Conservation (phyloP, 1,140 invertebrate species). For the Homalodisca vitripennis region DNA sequence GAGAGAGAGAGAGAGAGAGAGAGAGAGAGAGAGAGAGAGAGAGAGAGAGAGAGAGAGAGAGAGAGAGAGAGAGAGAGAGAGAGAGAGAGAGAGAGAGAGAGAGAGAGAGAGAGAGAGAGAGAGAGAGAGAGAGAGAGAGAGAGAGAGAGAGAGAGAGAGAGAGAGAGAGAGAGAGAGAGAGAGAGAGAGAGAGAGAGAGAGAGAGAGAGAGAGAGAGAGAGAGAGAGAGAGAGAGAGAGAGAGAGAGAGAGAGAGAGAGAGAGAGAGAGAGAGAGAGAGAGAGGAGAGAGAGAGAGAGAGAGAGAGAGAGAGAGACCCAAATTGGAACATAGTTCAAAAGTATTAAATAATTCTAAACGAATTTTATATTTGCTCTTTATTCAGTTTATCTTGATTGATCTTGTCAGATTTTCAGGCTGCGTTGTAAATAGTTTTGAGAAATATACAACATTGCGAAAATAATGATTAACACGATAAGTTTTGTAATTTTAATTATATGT, state of each 20-base stretch:
- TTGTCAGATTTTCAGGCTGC: no score
- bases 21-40: conserved; percentile 3
- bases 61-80: conserved; percentile 3
- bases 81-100: conserved; percentile 3
- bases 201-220: conserved; percentile 3
- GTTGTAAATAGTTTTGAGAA: no score
- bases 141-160: conserved; percentile 3
- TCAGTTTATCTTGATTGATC: no score
- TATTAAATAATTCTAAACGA: no score
- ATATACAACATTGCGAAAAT: no score
- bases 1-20: conserved; percentile 3
- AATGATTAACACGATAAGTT: no score
- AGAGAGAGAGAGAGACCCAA: not conserved
- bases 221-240: conserved; percentile 3
- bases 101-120: conserved; percentile 3
- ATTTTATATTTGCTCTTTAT: no score
- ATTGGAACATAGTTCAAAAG: no score
- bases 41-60: conserved; percentile 3
- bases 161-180: conserved; percentile 3
- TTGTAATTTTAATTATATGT: no score
- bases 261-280: conserved; percentile 2
- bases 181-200: conserved; percentile 3
- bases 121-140: conserved; percentile 3
- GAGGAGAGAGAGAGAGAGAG: conserved; percentile 3
- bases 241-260: conserved; percentile 3